Conservation (phyloP, 2,797 vertebrate species). For the Enteromius argenteus region DNA sequence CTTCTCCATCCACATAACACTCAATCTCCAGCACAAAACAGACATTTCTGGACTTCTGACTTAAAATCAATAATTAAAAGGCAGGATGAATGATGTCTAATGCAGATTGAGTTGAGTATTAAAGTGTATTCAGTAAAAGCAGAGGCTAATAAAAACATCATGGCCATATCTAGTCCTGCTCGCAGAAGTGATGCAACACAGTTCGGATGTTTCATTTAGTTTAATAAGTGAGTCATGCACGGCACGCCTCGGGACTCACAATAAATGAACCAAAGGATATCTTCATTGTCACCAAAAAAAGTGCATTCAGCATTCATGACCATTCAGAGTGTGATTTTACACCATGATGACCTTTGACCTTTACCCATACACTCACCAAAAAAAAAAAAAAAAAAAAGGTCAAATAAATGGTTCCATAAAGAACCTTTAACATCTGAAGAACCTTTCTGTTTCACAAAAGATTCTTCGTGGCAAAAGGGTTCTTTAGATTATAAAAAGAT, state of each 20-base stretch:
- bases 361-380: too few relatives aligned
- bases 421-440: too few relatives aligned
- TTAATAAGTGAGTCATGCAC: constrained; percentile 30
- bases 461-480: too few relatives aligned
- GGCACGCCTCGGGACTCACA: constrained; percentile 7
- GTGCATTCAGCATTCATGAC: not conserved
- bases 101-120: not conserved
- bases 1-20: not conserved
- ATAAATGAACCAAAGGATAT: not conserved
- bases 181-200: not conserved
- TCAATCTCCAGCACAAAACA: constrained; percentile 2
- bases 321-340: not conserved
- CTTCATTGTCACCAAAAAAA: not conserved
- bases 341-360: not conserved
- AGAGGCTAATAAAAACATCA: not conserved
- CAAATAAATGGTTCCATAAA: too few relatives aligned
- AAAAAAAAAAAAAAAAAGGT: too few relatives aligned
- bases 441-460: too few relatives aligned
- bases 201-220: not conserved
- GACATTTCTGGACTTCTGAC: not conserved
- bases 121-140: not conserved
- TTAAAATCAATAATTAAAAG: not conserved
- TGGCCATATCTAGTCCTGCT: not conserved
- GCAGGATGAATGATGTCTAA: not conserved
- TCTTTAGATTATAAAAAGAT: too few relatives aligned